Conservation (phyloP, 1,140 invertebrate genomes). For the Cepaea nemoralis region DNA sequence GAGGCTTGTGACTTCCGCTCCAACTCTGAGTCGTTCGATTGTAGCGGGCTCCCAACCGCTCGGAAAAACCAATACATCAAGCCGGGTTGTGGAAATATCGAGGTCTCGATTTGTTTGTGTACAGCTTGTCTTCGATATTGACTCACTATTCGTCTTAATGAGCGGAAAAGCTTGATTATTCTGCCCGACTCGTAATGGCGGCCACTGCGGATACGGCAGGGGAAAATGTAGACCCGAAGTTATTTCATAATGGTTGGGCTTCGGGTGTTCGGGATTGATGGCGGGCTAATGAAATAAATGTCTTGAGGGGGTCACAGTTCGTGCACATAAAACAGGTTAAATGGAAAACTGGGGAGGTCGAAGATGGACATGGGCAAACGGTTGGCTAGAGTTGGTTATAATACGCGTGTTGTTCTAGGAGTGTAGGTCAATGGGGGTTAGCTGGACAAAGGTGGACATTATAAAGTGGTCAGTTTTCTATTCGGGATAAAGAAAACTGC, state of each 20-base stretch:
- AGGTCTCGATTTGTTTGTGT: conserved; percentile 39
- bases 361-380: neutral
- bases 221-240: conserved; percentile 21
- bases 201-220: conserved; percentile 8
- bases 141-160: conserved; percentile 37
- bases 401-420: neutral
- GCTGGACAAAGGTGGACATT: neutral
- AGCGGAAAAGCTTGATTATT: conserved; percentile 29
- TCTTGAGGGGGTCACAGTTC: neutral
- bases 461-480: neutral
- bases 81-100: neutral
- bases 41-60: conserved; percentile 9
- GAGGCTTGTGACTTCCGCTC: conserved; percentile 29
- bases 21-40: neutral
- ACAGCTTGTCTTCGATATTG: conserved; percentile 26
- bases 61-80: conserved; percentile 36
- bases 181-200: conserved; percentile 2
- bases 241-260: conserved; percentile 12
- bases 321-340: neutral
- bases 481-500: too few species aligned
- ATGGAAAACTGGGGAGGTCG: neutral
- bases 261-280: conserved; percentile 9
- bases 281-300: conserved; percentile 9
- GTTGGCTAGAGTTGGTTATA: too few species aligned
- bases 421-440: neutral